A percentile compares a stretch with the other conserved stretches of the same genome.
These are phyloP conservation scores for Neotoma lepida DNA, from an alignment of 2,113 vertebrate species.

Conservation along the genomic window DNA sequence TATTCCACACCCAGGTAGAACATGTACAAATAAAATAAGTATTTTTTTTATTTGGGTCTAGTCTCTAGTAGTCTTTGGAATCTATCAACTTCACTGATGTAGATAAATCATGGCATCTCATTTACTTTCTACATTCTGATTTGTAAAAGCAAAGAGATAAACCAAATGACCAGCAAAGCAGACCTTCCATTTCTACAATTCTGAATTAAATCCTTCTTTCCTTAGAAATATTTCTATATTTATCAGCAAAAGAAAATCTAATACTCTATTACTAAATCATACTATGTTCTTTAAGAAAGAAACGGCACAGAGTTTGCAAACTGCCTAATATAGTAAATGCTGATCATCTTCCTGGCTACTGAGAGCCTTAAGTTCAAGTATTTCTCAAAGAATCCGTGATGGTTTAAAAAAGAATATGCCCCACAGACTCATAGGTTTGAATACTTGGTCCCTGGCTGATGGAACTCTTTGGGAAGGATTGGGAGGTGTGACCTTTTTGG, in stretches of 20 bases:
- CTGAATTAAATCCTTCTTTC: slow-evolving; percentile 48
- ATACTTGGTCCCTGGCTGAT: neutral
- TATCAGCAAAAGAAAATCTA: slow-evolving; percentile 35
- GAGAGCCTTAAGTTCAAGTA: slow-evolving; percentile 29
- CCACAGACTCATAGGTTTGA: neutral
- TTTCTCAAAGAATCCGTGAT: neutral
- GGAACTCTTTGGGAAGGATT: neutral
- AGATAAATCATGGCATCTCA: slow-evolving; percentile 43
- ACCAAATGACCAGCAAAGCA: neutral
- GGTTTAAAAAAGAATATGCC: neutral
- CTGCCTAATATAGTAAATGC: neutral
- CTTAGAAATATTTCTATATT: slow-evolving; percentile 7
- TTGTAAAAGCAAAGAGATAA: slow-evolving; percentile 51
- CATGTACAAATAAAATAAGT: neutral
- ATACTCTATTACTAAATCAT: slow-evolving; percentile 3
- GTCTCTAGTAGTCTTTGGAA: slow-evolving; percentile 35
- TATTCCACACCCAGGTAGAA: neutral
- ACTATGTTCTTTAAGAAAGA: slow-evolving; percentile 44
- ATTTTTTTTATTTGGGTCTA: neutral
- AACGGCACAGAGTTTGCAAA: slow-evolving; percentile 30
- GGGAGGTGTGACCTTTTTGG: neutral
- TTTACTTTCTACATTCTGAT: slow-evolving; percentile 38
- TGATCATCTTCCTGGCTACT: slow-evolving; percentile 5
- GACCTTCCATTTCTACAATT: slow-evolving; percentile 18
- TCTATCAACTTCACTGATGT: neutral